Evolutionary conservation across 2,888 invertebrate genomes (phyloP).

Genomic region (Liopterus haemorrhoidalis): DNA sequence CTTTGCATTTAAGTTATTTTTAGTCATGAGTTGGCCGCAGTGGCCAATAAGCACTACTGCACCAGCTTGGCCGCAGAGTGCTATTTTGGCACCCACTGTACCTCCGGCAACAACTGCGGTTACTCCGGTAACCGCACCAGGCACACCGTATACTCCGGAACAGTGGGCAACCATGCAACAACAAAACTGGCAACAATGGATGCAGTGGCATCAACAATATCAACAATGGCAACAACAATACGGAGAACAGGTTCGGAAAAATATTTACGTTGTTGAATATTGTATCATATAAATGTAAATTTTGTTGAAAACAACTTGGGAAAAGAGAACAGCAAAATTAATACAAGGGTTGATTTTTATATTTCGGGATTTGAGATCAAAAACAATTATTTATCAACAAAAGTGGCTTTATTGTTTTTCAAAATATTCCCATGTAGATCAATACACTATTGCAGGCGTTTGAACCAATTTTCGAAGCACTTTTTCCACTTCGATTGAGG

Average conservation of each 20-base stretch:
- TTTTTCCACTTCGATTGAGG: too few relatives aligned
- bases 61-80: constrained; percentile 26
- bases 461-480: too few relatives aligned
- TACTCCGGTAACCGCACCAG: constrained; percentile 33
- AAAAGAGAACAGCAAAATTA: not conserved
- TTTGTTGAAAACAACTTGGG: not conserved
- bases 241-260: constrained; percentile 67
- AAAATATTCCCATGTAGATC: too few relatives aligned
- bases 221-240: constrained; percentile 71
- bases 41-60: constrained; percentile 36
- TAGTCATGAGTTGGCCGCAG: constrained; percentile 42
- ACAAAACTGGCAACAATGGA: constrained; percentile 69
- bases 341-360: too few relatives aligned
- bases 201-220: constrained; percentile 73
- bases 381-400: too few relatives aligned
- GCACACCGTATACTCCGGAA: constrained; percentile 54
- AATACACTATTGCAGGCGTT: too few relatives aligned
- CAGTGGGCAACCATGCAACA: constrained; percentile 66
- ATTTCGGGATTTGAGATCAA: too few relatives aligned
- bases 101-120: constrained; percentile 30
- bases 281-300: constrained; percentile 8
- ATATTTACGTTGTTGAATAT: too few relatives aligned
- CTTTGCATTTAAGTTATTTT: constrained; percentile 2
- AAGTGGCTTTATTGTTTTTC: too few relatives aligned
- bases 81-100: constrained; percentile 26